Conservation (phyloP, 2,888 invertebrate genomes). For the Cyaniris semiargus region DNA sequence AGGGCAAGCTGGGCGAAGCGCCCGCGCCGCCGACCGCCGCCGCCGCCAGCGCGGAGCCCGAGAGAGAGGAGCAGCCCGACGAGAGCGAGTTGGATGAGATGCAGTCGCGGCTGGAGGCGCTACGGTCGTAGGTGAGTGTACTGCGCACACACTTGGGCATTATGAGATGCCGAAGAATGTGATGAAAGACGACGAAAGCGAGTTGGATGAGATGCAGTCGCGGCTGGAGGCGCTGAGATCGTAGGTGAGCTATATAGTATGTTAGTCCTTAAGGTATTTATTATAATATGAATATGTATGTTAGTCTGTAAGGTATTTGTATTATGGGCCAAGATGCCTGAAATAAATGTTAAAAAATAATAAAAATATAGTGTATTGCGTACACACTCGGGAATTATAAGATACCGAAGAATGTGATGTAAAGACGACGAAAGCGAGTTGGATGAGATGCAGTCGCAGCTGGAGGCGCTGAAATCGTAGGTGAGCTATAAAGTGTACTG, state of each 20-base stretch:
- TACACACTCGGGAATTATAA: background rate
- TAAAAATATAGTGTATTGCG: no score
- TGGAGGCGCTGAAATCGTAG: slow-evolving; percentile 85
- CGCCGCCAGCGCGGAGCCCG: slow-evolving; percentile 57
- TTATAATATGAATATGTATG: no score
- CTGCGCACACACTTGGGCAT: background rate
- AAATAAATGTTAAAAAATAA: no score
- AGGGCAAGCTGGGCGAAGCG: slow-evolving; percentile 95
- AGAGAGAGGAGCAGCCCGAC: slow-evolving; percentile 84
- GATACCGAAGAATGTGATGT: no score
- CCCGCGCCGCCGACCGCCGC: slow-evolving; percentile 86
- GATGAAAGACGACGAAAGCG: slow-evolving; percentile 89
- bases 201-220: slow-evolving; percentile 95
- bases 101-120: slow-evolving; percentile 92
- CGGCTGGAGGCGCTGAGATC: slow-evolving; percentile 81
- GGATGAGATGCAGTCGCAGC: slow-evolving; percentile 91
- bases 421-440: slow-evolving; percentile 90
- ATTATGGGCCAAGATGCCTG: no score
- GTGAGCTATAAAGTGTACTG: background rate
- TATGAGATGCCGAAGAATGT: no score
- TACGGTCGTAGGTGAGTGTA: slow-evolving; percentile 86
- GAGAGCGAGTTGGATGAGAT: slow-evolving; percentile 94
- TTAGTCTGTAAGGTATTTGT: no score
- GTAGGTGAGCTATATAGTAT: no score
- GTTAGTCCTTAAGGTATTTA: no score